Conservation (phyloP, 2,888 invertebrate genomes). For the Eupithecia exiguata region DNA sequence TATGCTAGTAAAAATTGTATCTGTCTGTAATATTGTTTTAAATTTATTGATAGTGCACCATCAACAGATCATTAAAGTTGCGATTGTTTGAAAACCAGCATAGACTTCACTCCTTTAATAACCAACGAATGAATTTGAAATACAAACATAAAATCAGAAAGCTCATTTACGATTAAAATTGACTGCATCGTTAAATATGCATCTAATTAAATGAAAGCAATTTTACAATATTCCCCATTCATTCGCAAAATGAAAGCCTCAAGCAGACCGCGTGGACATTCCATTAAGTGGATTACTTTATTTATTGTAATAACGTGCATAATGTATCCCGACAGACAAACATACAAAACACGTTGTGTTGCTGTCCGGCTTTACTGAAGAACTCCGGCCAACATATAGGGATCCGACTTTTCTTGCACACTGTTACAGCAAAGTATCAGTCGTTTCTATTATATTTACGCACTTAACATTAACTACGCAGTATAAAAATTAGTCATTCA, state of each 20-base stretch:
- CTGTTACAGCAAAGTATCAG: background rate
- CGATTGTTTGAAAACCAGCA: background rate
- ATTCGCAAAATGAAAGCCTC: constrained; percentile 36
- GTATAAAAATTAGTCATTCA: too few relatives aligned
- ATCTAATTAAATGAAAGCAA: constrained; percentile 22
- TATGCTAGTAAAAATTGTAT: background rate
- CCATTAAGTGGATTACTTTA: constrained; percentile 40
- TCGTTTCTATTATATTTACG: background rate
- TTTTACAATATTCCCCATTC: constrained; percentile 28
- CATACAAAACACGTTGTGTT: background rate
- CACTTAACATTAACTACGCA: too few relatives aligned
- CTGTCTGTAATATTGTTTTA: background rate
- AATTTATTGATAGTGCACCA: background rate
- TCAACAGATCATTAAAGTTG: background rate
- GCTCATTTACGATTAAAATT: constrained; percentile 9
- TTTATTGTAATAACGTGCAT: constrained; percentile 36
- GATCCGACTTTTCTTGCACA: background rate
- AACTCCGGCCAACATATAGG: constrained; percentile 1
- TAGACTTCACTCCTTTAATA: background rate
- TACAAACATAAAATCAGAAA: background rate
- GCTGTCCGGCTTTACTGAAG: constrained; percentile 15
- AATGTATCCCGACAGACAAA: constrained; percentile 20
- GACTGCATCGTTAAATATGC: constrained; percentile 18
- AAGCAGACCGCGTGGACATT: constrained; percentile 35
- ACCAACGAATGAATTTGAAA: background rate